A percentile compares a stretch with the other conserved stretches of the same genome.
Evolutionary conservation across 2,888 invertebrate species (phyloP).

Genomic region (Diaprepes abbreviatus): DNA sequence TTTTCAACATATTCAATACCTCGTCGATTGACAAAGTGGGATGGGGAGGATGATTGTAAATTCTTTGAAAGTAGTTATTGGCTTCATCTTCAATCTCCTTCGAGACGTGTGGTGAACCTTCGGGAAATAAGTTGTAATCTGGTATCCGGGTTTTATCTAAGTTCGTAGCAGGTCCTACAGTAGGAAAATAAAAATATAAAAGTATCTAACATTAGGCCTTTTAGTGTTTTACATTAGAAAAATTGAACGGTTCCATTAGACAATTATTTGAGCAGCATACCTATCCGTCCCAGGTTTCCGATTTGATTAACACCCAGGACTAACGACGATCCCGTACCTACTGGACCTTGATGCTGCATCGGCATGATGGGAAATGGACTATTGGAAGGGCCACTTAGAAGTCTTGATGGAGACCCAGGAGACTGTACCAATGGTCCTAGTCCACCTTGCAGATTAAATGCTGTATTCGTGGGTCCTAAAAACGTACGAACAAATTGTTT

Average conservation of each 20-base stretch:
- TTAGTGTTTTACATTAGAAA: too few relatives aligned
- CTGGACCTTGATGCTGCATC: conserved; percentile 73
- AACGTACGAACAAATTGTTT: too few relatives aligned
- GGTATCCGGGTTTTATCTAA: conserved; percentile 77
- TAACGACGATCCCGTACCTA: conserved; percentile 69
- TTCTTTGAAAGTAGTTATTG: conserved; percentile 97
- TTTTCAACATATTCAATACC: conserved; percentile 94
- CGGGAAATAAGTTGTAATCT: conserved; percentile 79
- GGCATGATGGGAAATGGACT: conserved; percentile 86
- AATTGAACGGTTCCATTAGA: too few relatives aligned
- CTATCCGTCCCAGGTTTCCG: conserved; percentile 78
- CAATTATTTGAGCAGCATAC: too few relatives aligned
- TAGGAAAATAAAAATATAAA: too few relatives aligned
- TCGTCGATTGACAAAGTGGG: conserved; percentile 95
- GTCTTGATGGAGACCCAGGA: conserved; percentile 86
- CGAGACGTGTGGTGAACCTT: conserved; percentile 85
- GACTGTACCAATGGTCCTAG: conserved; percentile 83
- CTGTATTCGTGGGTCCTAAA: conserved; percentile 79
- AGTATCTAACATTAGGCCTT: too few relatives aligned
- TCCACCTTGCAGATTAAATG: conserved; percentile 79
- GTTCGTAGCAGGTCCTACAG: conserved; percentile 70
- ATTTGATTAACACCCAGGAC: conserved; percentile 72
- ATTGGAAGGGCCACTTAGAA: conserved; percentile 77
- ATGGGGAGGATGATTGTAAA: conserved; percentile 98
- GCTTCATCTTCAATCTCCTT: conserved; percentile 99